Evolutionary conservation across 2,888 invertebrate genomes (phyloP).

Genomic region (Hemithea aestivaria): DNA sequence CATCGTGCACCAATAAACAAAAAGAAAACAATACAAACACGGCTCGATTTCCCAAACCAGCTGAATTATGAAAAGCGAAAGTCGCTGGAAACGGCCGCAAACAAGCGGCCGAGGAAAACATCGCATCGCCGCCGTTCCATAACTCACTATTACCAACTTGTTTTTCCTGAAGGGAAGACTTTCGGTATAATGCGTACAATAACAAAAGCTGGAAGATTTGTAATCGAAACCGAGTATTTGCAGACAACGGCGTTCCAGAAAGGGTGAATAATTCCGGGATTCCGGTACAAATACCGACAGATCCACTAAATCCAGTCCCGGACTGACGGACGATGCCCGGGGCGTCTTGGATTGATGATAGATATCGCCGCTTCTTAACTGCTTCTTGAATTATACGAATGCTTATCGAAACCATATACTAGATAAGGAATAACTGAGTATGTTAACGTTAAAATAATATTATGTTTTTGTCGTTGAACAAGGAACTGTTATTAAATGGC

Average conservation of each 20-base stretch:
- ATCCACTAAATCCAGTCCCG: constrained; percentile 58
- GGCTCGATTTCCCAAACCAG: constrained; percentile 13
- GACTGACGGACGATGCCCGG: constrained; percentile 44
- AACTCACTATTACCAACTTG: constrained; percentile 62
- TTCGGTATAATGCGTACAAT: constrained; percentile 20
- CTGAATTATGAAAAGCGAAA: constrained; percentile 21
- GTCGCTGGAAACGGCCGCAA: constrained; percentile 12
- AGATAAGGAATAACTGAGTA: too few species aligned
- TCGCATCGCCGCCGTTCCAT: constrained; percentile 30
- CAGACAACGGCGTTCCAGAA: constrained; percentile 40
- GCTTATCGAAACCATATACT: too few species aligned
- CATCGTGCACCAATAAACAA: background rate
- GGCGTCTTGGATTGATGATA: constrained; percentile 36
- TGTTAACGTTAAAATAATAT: too few species aligned
- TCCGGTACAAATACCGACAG: constrained; percentile 45
- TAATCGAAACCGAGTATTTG: constrained; percentile 38
- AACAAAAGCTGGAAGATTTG: constrained; percentile 41
- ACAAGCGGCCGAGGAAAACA: constrained; percentile 21
- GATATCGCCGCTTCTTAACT: constrained; percentile 8
- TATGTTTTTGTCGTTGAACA: too few species aligned
- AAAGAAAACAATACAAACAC: constrained; percentile 15
- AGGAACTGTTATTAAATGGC: too few species aligned
- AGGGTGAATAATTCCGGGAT: constrained; percentile 67
- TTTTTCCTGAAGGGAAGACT: constrained; percentile 41
- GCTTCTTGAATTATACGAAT: too few species aligned